Percentiles rank a stretch among this genome's conserved stretches.
Conservation (phyloP, 2,797 vertebrate genomes). For the Danio aesculapii region DNA sequence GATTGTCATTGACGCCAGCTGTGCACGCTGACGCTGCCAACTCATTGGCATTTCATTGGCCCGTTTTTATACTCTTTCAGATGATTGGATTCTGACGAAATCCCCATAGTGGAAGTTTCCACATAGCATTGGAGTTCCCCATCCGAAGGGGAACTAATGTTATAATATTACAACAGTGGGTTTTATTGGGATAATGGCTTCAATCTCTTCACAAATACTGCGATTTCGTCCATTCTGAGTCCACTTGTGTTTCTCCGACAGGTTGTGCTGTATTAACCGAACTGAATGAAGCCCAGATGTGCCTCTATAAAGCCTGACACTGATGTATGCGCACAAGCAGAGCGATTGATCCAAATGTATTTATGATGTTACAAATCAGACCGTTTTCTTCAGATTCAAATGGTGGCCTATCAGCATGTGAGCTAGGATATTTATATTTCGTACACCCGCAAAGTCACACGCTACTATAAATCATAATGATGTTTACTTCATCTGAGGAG, state of each 20-base stretch:
- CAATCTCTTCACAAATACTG: slow-evolving; percentile 3
- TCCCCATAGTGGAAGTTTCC: no score
- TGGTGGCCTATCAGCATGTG: slow-evolving; percentile 48
- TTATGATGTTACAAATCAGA: slow-evolving; percentile 50
- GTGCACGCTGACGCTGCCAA: no score
- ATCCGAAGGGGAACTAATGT: no score
- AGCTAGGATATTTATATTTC: slow-evolving; percentile 42
- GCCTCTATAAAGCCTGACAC: slow-evolving; percentile 8
- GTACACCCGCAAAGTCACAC: slow-evolving; percentile 39
- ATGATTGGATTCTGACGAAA: no score
- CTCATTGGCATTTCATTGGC: no score
- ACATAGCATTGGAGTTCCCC: no score
- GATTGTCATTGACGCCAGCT: no score
- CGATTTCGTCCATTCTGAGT: slow-evolving; percentile 38
- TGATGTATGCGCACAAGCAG: slow-evolving; percentile 30
- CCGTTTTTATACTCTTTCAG: no score
- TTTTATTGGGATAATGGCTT: slow-evolving; percentile 19
- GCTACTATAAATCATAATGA: slow-evolving; percentile 60
- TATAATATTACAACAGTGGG: no score
- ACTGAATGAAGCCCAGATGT: slow-evolving; percentile 45
- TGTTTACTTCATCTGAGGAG: slow-evolving; percentile 60
- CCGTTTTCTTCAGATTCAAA: slow-evolving; percentile 47
- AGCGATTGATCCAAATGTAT: slow-evolving; percentile 41
- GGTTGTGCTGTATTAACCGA: slow-evolving; percentile 11
- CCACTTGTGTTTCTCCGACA: slow-evolving; percentile 20